phyloP scores from a whole-genome alignment of 2,797 vertebrate species.

The Coregonus suidteri region DNA sequence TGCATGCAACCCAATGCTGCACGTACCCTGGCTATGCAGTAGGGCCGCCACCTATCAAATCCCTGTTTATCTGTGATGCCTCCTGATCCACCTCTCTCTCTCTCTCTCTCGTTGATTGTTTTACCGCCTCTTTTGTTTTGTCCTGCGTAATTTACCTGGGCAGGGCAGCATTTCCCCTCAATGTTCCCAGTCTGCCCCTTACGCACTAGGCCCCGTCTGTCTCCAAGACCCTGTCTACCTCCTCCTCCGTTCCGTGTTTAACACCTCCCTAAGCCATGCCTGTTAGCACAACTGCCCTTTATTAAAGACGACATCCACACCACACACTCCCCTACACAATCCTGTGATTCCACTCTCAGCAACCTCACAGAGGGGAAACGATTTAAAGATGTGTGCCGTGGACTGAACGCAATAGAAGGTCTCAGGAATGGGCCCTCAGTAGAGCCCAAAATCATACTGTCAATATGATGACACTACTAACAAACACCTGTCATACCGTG shows the following conservation, averaged over 20 bases:
- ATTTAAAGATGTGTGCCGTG: not conserved
- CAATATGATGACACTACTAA: not conserved
- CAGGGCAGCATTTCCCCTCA: too few species aligned
- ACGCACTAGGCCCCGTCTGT: too few species aligned
- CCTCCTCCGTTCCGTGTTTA: not conserved
- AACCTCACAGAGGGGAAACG: not conserved
- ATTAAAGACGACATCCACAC: conserved; percentile 2
- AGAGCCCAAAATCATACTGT: not conserved
- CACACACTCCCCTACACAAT: not conserved
- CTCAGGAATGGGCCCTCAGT: not conserved
- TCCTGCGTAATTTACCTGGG: not conserved
- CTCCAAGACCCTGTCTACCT: too few species aligned
- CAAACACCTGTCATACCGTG: not conserved
- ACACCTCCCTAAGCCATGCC: not conserved
- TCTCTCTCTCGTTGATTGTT: not conserved
- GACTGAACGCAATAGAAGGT: not conserved
- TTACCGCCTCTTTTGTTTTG: not conserved
- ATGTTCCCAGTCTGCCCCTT: too few species aligned
- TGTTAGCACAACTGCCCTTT: not conserved
- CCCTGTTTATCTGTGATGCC: not conserved
- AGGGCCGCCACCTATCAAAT: too few species aligned
- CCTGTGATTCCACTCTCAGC: not conserved
- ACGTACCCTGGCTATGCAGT: not conserved
- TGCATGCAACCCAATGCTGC: not conserved
- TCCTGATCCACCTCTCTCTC: not conserved